Percentiles rank a stretch among this genome's conserved stretches.
Evolutionary conservation across 2,888 invertebrate genomes (phyloP).

Genomic region (Drosophila fulvimacula): DNA sequence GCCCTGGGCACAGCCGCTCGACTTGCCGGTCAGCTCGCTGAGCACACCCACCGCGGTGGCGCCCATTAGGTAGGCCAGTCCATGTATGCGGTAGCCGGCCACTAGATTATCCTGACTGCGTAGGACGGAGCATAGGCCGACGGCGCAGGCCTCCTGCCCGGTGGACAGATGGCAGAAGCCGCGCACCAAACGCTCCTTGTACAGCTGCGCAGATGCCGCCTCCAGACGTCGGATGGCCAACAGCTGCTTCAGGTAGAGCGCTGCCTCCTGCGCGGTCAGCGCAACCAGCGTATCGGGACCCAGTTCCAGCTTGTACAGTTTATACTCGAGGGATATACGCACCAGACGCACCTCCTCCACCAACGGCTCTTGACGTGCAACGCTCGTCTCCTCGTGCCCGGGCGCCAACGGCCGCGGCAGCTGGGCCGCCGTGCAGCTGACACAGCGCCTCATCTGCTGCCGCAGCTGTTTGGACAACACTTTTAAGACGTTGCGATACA

Average conservation of each 20-base stretch:
- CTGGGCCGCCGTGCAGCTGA: slow-evolving; percentile 19
- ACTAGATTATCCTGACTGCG: slow-evolving; percentile 94
- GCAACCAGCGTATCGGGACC: slow-evolving; percentile 91
- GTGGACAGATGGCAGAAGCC: slow-evolving; percentile 99
- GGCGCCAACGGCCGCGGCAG: slow-evolving; percentile 30
- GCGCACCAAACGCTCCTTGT: slow-evolving; percentile 96
- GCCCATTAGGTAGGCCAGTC: slow-evolving; percentile 98
- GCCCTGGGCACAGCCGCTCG: slow-evolving; percentile 94
- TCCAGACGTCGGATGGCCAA: slow-evolving; percentile 95
- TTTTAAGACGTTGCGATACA: neutral
- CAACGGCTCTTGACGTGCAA: neutral
- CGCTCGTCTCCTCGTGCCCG: neutral
- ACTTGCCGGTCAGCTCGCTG: slow-evolving; percentile 94
- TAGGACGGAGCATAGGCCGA: slow-evolving; percentile 94
- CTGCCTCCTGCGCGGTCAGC: slow-evolving; percentile 92
- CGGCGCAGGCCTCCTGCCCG: slow-evolving; percentile 89
- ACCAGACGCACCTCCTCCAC: slow-evolving; percentile 20
- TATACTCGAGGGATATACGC: slow-evolving; percentile 85
- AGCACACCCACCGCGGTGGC: slow-evolving; percentile 91
- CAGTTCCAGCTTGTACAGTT: slow-evolving; percentile 93
- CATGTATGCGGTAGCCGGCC: slow-evolving; percentile 98
- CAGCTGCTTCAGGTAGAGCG: slow-evolving; percentile 91
- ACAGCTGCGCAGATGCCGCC: slow-evolving; percentile 95
- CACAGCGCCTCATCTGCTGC: neutral
- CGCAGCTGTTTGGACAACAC: neutral